Evolutionary conservation across 2,113 vertebrate species (phyloP), one percentile per base, ranked within the genome.

Genomic region (Atrichornis clamosus): DNA sequence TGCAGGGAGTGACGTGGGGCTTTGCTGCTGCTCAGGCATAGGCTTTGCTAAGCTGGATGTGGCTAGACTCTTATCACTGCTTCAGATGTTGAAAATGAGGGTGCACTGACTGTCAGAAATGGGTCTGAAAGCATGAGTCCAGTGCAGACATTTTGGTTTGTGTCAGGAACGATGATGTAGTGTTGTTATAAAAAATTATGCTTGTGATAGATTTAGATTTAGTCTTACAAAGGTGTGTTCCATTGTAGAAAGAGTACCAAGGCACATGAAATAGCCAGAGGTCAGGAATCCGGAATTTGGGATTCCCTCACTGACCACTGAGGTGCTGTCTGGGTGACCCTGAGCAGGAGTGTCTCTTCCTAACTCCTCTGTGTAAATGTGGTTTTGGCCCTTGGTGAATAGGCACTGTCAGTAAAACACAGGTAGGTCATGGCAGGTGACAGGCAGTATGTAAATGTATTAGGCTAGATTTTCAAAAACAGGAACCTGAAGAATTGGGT

Each of bases 1-100:
- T 6, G 10, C 28, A 50, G 35, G 52, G 70, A n/a, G 26, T 1
- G 2, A 46, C 3, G 0, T 6, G 10, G 35, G 83, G 44, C 39
- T 11, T 32, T 50, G 80, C 75, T 72, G 52, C 44, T 4, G 13
- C 13, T 83, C 41, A 35, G 62, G 86, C 19, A 13, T 6, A 14
- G 80, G 39, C 41, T 94, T 76, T 65, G 80, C 77, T 69, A 13
- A 62, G n/a, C 35, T 84, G 73, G 21, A 13, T 46, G 63, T 76
- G 68, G 35, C 47, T 64, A 22, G 84, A 84, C 39, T 59, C 56
- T 41, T 27, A 30, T 4, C 44, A 33, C 67, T 13, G 44, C 59
- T 60, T 64, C 80, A 64, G 0, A 5, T n/a, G 15, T 37, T 58
- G 55, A 50, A 85, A 76, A 33, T 16, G 41, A 11, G 44, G 16